Conservation (phyloP, 2,797 vertebrate genomes). For the Borostomias antarcticus region DNA sequence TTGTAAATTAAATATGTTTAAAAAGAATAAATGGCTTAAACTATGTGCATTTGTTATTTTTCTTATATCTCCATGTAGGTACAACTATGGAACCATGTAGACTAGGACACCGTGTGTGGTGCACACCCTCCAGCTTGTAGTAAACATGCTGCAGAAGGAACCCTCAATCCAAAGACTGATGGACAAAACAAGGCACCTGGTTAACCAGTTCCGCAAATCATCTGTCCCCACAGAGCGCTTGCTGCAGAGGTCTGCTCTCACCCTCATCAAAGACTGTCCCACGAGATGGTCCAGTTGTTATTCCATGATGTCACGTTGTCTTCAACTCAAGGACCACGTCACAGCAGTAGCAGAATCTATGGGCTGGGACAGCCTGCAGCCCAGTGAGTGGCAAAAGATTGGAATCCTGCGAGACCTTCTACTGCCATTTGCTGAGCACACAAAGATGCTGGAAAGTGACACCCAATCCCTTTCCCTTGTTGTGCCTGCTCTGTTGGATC, state of each 20-base stretch:
- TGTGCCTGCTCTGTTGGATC: slow-evolving; percentile 30
- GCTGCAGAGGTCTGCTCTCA: slow-evolving; percentile 14
- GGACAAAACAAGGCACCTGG: slow-evolving; percentile 20
- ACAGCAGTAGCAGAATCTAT: slow-evolving; percentile 23
- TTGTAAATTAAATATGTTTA: background rate
- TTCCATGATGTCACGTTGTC: slow-evolving; percentile 21
- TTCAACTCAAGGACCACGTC: slow-evolving; percentile 30
- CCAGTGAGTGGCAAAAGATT: slow-evolving; percentile 30
- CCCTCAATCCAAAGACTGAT: slow-evolving; percentile 16
- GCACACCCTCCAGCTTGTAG: slow-evolving; percentile 23
- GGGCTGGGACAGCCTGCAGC: slow-evolving; percentile 25
- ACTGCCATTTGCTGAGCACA: slow-evolving; percentile 32
- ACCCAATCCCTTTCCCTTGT: slow-evolving; percentile 25
- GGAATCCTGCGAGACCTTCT: slow-evolving; percentile 23
- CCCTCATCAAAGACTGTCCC: slow-evolving; percentile 25
- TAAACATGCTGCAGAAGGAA: slow-evolving; percentile 31
- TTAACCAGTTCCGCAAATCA: slow-evolving; percentile 18
- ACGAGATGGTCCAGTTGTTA: slow-evolving; percentile 29
- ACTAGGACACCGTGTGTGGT: slow-evolving; percentile 23
- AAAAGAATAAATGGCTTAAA: no score
- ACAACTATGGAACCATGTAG: slow-evolving; percentile 1
- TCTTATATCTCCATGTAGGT: background rate
- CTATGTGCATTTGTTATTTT: no score
- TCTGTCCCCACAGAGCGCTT: slow-evolving; percentile 20
- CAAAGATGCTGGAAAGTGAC: slow-evolving; percentile 32